A percentile compares a stretch with the other conserved stretches of the same genome.
Evolutionary conservation across 2,113 vertebrate species (phyloP).

Genomic region (Tauraco erythrolophus): DNA sequence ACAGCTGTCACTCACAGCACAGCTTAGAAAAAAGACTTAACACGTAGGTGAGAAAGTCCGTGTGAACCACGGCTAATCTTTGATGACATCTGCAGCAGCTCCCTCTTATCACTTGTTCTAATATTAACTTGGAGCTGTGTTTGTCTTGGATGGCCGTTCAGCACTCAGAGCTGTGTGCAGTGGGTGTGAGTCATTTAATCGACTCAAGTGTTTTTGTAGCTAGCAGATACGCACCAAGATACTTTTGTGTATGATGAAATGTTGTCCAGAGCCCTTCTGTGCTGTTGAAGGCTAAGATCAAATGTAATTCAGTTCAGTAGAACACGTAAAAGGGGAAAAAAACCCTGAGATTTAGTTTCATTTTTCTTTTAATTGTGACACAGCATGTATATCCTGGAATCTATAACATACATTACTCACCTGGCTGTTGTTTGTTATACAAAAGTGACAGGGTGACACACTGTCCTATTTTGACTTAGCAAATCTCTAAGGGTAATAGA

Average conservation of each 20-base stretch:
- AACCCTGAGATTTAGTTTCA: neutral
- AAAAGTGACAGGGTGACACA: neutral
- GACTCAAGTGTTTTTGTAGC: neutral
- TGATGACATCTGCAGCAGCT: neutral
- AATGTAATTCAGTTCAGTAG: neutral
- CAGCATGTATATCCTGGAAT: neutral
- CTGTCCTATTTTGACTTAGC: neutral
- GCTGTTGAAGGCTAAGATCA: neutral
- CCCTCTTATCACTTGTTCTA: neutral
- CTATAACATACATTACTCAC: neutral
- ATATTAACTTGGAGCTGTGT: slow-evolving; percentile 1
- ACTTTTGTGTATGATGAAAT: neutral
- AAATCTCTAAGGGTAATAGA: slow-evolving; percentile 6
- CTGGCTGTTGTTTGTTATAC: neutral
- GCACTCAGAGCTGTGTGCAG: neutral
- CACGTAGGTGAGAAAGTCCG: neutral
- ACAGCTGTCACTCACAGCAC: neutral
- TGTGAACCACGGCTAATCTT: neutral
- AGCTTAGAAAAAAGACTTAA: neutral
- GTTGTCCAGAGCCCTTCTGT: neutral
- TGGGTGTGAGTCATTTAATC: neutral
- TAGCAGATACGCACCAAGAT: neutral
- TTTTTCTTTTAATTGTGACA: neutral
- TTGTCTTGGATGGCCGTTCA: neutral
- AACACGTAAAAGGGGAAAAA: neutral